Base-by-base conservation (phyloP, 2,888 invertebrate genomes). In the Oligia latruncula region DNA sequence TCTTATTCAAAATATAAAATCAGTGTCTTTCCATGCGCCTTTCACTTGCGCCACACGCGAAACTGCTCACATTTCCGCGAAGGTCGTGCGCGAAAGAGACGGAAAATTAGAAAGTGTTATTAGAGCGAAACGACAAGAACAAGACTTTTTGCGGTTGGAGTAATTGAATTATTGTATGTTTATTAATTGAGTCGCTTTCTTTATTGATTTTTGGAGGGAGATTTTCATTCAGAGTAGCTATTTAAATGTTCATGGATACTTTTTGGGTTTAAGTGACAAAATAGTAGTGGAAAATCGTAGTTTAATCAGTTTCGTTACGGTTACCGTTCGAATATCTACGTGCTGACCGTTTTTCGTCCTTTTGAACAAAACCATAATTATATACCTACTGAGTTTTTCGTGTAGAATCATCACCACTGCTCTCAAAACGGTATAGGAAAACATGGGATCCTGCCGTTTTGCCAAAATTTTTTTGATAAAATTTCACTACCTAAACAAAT, bases 71-170 rank as follows among this genome's bases (percentile, higher is more conserved):
- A 84, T 85, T 90, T 83, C 83, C 83, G 80, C 82, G 90, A 93
- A 93, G 92, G 93, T 86, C 89, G 88, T 74, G 88, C 43, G 89
- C 20, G 87, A 92, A 55, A 46, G 89, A 90, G 91, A 92, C 84
- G 77, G 83, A 83, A 74, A 62, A 90, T 90, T 91, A 90, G 93
- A 93, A 92, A 92, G 93, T 90, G 87, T 74, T 77, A 86, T 77
- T 74, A 84, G 91, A 92, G 85, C 85, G 88, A 89, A 91, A 92
- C 85, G 78, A 76, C 64, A 77, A 55, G 60, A 58, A 78, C 46
- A 29, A 76, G 80, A 75, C 71, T 85, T 76, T 87, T 82, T 71
- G 78, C 77, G 82, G 86, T 65, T 81, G 66, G 60, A 77, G 75
- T 87, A 86, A 87, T 86, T 84, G 79, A 84, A 83, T 77, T 81